A percentile compares a stretch with the other conserved stretches of the same genome.
Conservation (phyloP, 1,140 invertebrate genomes). For the Atta colombica region DNA sequence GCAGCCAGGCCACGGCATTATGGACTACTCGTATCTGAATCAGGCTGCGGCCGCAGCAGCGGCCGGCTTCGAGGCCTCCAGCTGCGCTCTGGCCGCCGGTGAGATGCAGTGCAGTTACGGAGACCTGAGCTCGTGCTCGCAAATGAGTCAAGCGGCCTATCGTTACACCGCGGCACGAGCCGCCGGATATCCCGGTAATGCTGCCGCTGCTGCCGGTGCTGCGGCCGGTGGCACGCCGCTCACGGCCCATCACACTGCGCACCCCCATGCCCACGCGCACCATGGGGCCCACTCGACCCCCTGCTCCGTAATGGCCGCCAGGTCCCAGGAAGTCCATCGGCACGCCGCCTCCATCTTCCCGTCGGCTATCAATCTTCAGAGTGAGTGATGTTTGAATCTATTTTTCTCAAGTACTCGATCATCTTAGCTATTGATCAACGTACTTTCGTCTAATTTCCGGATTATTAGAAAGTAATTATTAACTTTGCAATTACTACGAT, state of each 20-base stretch:
- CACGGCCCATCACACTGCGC: slow-evolving; percentile 82
- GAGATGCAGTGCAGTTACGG: slow-evolving; percentile 94
- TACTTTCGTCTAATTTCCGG: background rate
- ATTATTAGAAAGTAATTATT: background rate
- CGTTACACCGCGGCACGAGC: slow-evolving; percentile 89
- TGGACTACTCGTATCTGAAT: slow-evolving; percentile 92
- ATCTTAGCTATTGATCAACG: background rate
- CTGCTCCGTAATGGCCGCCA: slow-evolving; percentile 88
- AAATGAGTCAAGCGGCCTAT: slow-evolving; percentile 93
- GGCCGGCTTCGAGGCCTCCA: slow-evolving; percentile 89
- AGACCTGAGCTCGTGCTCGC: slow-evolving; percentile 94
- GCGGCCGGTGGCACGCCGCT: slow-evolving; percentile 81
- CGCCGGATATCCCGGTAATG: slow-evolving; percentile 83
- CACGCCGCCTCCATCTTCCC: slow-evolving; percentile 89
- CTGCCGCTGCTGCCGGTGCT: slow-evolving; percentile 81
- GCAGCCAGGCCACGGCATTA: slow-evolving; percentile 72
- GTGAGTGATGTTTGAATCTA: slow-evolving; percentile 84
- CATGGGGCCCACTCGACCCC: slow-evolving; percentile 85
- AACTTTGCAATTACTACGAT: background rate
- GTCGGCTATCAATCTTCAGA: slow-evolving; percentile 89
- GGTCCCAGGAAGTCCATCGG: slow-evolving; percentile 87
- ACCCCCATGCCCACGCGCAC: slow-evolving; percentile 86
- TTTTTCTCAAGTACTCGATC: background rate
- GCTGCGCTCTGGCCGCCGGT: slow-evolving; percentile 88
- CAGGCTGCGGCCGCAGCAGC: slow-evolving; percentile 89